These are phyloP conservation scores for Acromyrmex heyeri DNA, from an alignment of 1,140 invertebrate genomes.

Conservation along the genomic window DNA sequence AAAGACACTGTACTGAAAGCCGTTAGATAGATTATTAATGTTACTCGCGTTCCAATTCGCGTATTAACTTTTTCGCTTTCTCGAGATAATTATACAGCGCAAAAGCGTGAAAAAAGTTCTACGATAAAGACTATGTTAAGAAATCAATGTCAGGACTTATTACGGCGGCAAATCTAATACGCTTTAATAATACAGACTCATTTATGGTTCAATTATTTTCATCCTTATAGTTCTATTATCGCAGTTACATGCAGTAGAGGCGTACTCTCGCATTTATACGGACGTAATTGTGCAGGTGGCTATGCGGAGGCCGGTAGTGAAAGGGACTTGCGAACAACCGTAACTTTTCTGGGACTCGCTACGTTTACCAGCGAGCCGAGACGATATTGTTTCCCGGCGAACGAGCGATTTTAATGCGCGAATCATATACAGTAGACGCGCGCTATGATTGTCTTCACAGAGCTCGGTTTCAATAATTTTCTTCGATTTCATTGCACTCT, in stretches of 20 bases:
- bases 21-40: not conserved
- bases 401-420: conserved; percentile 28
- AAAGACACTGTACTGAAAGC: not conserved
- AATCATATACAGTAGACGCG: not conserved
- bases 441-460: not conserved
- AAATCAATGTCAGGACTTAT: not conserved
- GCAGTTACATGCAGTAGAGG: not conserved
- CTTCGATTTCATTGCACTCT: not conserved
- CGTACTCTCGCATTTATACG: conserved; percentile 45
- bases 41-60: not conserved
- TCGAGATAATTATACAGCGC: not conserved
- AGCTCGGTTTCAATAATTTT: not conserved
- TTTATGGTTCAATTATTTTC: too few species aligned
- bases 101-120: not conserved
- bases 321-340: conserved; percentile 72
- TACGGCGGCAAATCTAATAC: not conserved
- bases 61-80: not conserved
- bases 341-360: conserved; percentile 55
- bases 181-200: not conserved
- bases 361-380: conserved; percentile 13
- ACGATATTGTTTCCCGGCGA: conserved; percentile 17
- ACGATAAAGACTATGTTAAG: not conserved
- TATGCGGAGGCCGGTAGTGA: conserved; percentile 78
- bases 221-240: not conserved
- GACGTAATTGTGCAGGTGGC: conserved; percentile 38